These are phyloP conservation scores for Anarsia innoxiella DNA, from an alignment of 2,888 invertebrate species.

Conservation along the genomic window DNA sequence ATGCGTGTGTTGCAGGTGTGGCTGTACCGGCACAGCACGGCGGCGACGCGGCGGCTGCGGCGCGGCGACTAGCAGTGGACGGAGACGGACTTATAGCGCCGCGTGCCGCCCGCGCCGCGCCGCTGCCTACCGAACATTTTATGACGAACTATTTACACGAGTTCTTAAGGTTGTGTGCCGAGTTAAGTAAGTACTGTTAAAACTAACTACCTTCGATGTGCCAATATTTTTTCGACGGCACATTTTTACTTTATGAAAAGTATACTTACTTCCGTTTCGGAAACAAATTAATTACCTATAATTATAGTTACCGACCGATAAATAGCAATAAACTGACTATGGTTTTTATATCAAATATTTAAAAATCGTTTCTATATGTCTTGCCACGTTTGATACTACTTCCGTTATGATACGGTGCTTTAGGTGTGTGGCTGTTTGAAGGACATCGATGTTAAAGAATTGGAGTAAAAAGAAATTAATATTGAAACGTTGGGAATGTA, in stretches of 20 bases:
- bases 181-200: slow-evolving; percentile 1
- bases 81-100: slow-evolving; percentile 67
- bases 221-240: slow-evolving; percentile 5
- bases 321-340: too few relatives aligned
- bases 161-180: slow-evolving; percentile 21
- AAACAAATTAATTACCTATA: too few relatives aligned
- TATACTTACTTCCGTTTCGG: too few relatives aligned
- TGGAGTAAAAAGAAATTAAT: not conserved
- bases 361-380: not conserved
- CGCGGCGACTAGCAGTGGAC: slow-evolving; percentile 80
- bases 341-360: too few relatives aligned
- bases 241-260: too few relatives aligned
- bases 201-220: not conserved
- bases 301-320: too few relatives aligned
- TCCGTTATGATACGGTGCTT: slow-evolving; percentile 43
- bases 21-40: slow-evolving; percentile 65
- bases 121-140: slow-evolving; percentile 32
- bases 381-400: slow-evolving; percentile 6
- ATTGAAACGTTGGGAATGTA: not conserved
- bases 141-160: slow-evolving; percentile 31
- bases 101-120: slow-evolving; percentile 21
- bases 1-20: slow-evolving; percentile 49
- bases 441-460: slow-evolving; percentile 6
- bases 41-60: slow-evolving; percentile 67
- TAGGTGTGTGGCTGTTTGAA: slow-evolving; percentile 35